These are phyloP conservation scores for Chelonia mydas DNA, from an alignment of 2,797 vertebrate genomes.

Conservation along the genomic window DNA sequence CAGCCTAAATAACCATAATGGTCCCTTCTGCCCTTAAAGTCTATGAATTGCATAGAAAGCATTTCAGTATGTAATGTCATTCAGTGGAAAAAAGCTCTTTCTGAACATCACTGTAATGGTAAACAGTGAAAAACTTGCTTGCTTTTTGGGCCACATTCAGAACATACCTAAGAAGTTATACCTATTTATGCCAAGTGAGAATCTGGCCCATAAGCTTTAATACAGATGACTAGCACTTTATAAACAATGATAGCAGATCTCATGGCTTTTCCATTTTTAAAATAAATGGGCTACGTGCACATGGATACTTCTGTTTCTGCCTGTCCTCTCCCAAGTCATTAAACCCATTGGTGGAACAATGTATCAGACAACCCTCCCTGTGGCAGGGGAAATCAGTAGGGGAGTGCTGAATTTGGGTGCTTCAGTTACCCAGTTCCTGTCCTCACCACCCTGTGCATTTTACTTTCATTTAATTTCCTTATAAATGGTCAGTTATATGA, in stretches of 20 bases:
- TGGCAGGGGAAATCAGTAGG: background rate
- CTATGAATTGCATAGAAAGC: background rate
- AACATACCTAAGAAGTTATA: background rate
- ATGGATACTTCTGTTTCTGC: background rate
- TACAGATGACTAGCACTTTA: background rate
- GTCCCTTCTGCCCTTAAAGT: no score
- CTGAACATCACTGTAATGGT: background rate
- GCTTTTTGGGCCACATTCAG: background rate
- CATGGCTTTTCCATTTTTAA: background rate
- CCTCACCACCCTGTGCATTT: background rate
- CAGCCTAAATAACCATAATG: no score
- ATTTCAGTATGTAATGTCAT: background rate
- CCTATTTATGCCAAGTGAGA: background rate
- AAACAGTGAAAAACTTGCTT: background rate
- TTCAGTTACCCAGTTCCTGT: background rate
- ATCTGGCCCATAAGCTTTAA: background rate
- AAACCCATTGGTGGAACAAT: constrained; percentile 4
- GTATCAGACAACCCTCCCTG: background rate
- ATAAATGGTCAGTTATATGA: background rate
- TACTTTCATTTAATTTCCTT: background rate
- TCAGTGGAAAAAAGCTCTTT: background rate
- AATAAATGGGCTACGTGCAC: background rate
- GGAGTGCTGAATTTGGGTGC: no score
- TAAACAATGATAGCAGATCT: constrained; percentile 22
- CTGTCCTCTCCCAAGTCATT: background rate